phyloP scores from a whole-genome alignment of 2,797 vertebrate genomes.

The Dromococcyx pavoninus region DNA sequence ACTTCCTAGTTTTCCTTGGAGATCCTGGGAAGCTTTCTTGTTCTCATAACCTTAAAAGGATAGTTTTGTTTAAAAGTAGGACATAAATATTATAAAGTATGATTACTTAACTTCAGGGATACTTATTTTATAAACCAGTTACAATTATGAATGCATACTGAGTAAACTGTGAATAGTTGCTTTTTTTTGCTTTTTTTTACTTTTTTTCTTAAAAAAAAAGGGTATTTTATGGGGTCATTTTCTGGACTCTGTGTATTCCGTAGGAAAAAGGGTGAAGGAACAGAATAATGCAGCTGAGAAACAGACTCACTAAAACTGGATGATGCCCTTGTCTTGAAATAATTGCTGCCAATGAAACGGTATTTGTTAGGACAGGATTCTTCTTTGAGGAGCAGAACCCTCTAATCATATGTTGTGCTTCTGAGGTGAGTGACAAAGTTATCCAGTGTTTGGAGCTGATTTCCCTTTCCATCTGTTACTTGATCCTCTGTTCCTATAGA shows the following conservation, averaged over 20 bases:
- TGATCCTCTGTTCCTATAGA: not conserved
- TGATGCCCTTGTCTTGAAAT: not conserved
- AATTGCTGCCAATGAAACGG: not conserved
- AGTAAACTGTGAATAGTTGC: not conserved
- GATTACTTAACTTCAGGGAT: no score
- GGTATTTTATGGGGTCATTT: not conserved
- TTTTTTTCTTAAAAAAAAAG: not conserved
- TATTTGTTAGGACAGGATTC: not conserved
- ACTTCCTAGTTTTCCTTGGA: not conserved
- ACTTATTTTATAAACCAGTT: no score
- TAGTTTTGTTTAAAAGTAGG: not conserved
- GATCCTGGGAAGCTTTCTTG: not conserved
- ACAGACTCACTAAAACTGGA: not conserved
- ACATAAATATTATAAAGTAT: no score
- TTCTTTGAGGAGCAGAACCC: not conserved
- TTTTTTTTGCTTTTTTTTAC: not conserved
- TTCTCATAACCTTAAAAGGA: not conserved
- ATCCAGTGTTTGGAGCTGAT: not conserved
- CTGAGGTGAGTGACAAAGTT: not conserved
- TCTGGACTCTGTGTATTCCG: not conserved
- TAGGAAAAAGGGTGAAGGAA: not conserved
- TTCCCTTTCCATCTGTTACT: not conserved
- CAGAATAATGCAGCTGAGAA: not conserved
- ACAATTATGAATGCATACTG: not conserved
- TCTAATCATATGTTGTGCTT: not conserved